Conservation (phyloP, 2,888 invertebrate species). For the Thymelicus sylvestris region DNA sequence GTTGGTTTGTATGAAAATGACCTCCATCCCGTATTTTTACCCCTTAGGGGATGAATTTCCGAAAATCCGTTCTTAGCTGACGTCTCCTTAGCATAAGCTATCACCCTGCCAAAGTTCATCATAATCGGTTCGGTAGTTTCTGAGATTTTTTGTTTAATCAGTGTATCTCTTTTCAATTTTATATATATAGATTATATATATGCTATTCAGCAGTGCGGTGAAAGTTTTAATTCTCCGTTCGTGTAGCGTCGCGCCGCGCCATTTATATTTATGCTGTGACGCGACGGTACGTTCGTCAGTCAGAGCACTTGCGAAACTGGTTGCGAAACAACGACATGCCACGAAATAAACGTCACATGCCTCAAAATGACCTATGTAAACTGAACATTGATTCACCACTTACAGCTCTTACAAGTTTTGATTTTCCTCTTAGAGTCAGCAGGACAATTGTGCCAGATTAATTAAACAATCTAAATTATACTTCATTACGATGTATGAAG, state of each 20-base stretch:
- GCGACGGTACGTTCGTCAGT: not conserved
- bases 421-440: not conserved
- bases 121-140: too few species aligned
- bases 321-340: not conserved
- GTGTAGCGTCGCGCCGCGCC: not conserved
- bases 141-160: too few species aligned
- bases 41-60: too few species aligned
- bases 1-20: too few species aligned
- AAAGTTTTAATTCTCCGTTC: not conserved
- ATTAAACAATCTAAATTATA: not conserved
- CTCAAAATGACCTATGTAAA: not conserved
- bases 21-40: too few species aligned
- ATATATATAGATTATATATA: too few species aligned
- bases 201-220: not conserved
- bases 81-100: too few species aligned
- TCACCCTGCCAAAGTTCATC: too few species aligned
- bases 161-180: too few species aligned
- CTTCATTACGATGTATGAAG: not conserved
- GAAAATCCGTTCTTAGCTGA: too few species aligned
- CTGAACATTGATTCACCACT: not conserved
- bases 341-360: not conserved
- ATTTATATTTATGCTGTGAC: not conserved
- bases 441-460: too few species aligned
- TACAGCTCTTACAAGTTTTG: not conserved
- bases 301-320: constrained; percentile 2